Evolutionary conservation across 2,888 invertebrate genomes (phyloP).

Genomic region (Morinoia aosen): DNA sequence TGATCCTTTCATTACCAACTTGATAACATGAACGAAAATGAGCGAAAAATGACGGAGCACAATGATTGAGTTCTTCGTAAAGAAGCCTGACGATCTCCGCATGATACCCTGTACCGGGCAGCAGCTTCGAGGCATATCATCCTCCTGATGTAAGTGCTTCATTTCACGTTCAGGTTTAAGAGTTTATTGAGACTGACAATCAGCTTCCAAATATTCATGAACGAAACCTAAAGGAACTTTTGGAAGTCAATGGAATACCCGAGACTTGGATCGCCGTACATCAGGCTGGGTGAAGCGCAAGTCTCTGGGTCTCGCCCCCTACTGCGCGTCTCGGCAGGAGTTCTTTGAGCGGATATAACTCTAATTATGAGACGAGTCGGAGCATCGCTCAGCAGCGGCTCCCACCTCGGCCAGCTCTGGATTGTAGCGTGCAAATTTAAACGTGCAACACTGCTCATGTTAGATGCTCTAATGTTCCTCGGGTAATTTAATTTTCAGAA

Average conservation of each 20-base stretch:
- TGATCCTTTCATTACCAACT: conserved; percentile 49
- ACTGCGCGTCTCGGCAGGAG: conserved; percentile 39
- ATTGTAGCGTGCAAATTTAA: conserved; percentile 42
- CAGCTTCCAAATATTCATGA: conserved; percentile 9
- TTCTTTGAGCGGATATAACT: conserved; percentile 48
- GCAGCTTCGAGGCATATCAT: background rate
- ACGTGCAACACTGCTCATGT: conserved; percentile 48
- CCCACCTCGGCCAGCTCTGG: conserved; percentile 19
- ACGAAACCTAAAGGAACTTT: conserved; percentile 8
- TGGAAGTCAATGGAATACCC: background rate
- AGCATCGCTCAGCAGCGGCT: conserved; percentile 8
- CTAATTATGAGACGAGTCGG: conserved; percentile 24
- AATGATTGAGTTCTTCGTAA: background rate
- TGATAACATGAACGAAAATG: conserved; percentile 23
- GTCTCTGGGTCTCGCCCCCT: conserved; percentile 6
- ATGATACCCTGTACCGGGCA: background rate
- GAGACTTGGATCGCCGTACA: background rate
- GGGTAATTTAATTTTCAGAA: conserved; percentile 51
- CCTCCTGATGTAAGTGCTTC: background rate
- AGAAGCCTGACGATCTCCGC: background rate
- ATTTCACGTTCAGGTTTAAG: background rate
- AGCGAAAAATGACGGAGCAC: background rate
- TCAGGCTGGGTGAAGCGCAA: conserved; percentile 2
- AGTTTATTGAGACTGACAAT: conserved; percentile 21
- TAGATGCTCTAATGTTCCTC: conserved; percentile 45